Evolutionary conservation across 2,888 invertebrate genomes (phyloP), one percentile per base, ranked within the genome.

Genomic region (Rosalia funebris): DNA sequence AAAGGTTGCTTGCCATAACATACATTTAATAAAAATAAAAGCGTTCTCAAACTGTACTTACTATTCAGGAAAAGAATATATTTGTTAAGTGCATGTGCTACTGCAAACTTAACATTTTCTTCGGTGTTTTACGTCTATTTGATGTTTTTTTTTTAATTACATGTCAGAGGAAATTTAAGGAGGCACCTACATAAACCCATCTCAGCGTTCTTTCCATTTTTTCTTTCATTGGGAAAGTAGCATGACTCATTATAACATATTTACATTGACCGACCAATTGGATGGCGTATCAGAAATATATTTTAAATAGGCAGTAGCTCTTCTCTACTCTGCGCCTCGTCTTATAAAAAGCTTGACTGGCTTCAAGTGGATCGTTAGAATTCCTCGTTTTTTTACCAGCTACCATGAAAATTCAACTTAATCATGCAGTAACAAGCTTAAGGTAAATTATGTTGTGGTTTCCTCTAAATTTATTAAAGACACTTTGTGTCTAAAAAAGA

Each of bases 321-420:
- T 7, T 25, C 25, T 25, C 25, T 25, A 7, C 25, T 7, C 25
- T 25, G 25, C 25, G 25, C 25, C 25, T 25, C 25, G 25, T 25
- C 7, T 34, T n/a, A 34, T 34, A 34, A 34, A 34, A 34, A 34
- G 25, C 25, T 25, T 7, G 34, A 34, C 34, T 34, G 34, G 34
- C 34, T 11, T 34, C 34, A 34, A 34, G 34, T 34, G 10, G 34
- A 34, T 34, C 34, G 34, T 34, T 34, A 34, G 34, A 11, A 34
- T 34, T 34, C 34, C 7, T 34, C 7, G 34, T 34, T 34, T 34
- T 34, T 34, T 11, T 34, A 7, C 34, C 10, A 3, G 7, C 34
- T 34, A 34, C 34, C 34, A 34, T 34, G 34, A 34, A 34, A 34
- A 34, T 34, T 34, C 34, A 34, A 34, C 34, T 34, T 34, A 34